phyloP scores from a whole-genome alignment of 2,888 invertebrate genomes.

The Acanthopleura granulata region DNA sequence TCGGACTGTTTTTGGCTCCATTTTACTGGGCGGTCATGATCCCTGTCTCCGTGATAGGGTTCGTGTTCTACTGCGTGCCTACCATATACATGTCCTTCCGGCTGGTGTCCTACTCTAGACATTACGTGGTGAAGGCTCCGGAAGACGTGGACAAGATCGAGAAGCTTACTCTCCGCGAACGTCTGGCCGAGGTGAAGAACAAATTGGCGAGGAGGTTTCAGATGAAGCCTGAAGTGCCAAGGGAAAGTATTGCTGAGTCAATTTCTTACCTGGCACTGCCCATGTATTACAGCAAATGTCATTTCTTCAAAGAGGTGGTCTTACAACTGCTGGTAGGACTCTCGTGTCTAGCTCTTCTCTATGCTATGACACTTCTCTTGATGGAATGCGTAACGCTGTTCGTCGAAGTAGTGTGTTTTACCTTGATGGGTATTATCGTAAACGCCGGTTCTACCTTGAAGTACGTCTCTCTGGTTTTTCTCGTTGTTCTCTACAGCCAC shows the following conservation, averaged over 20 bases:
- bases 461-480: constrained; percentile 62
- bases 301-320: constrained; percentile 8
- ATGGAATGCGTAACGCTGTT: constrained; percentile 61
- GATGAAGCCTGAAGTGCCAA: constrained; percentile 33
- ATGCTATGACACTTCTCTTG: constrained; percentile 54
- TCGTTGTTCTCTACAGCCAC: constrained; percentile 65
- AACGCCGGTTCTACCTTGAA: constrained; percentile 61
- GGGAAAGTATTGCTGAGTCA: constrained; percentile 22
- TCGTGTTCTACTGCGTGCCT: constrained; percentile 60
- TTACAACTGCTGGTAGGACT: constrained; percentile 43
- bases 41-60: constrained; percentile 51
- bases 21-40: constrained; percentile 50
- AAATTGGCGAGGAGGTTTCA: neutral
- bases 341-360: constrained; percentile 51
- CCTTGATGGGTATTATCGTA: constrained; percentile 66
- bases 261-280: neutral
- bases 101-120: constrained; percentile 56
- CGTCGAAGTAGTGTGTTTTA: constrained; percentile 62
- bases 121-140: constrained; percentile 32
- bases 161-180: constrained; percentile 25
- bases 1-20: constrained; percentile 55
- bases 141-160: neutral
- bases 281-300: neutral
- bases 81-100: constrained; percentile 60
- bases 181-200: neutral